Percentiles rank a stretch among this genome's conserved stretches.
These are phyloP conservation scores for Andinoacara biseriatus DNA, from an alignment of 2,113 vertebrate species.

Conservation along the genomic window DNA sequence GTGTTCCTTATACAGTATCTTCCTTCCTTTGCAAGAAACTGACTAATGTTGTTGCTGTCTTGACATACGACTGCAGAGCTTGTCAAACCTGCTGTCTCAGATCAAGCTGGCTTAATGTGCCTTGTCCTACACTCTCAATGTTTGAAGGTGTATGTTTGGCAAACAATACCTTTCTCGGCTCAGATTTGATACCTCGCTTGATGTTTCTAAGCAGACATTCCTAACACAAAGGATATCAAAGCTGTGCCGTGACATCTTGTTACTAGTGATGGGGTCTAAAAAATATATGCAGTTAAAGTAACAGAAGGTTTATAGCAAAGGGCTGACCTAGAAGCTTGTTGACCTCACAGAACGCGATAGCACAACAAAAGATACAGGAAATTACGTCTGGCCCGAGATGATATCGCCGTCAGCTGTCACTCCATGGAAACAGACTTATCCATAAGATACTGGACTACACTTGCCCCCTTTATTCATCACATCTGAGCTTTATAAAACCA, in stretches of 20 bases:
- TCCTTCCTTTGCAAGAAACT: not conserved
- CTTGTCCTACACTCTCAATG: conserved; percentile 23
- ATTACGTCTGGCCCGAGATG: not conserved
- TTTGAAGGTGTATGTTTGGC: conserved; percentile 25
- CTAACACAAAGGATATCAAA: conserved; percentile 38
- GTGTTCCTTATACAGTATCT: not conserved
- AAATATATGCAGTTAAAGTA: not conserved
- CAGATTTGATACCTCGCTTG: conserved; percentile 34
- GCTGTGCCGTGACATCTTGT: conserved; percentile 37
- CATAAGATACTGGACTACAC: not conserved
- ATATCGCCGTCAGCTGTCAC: conserved; percentile 29
- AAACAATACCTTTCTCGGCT: conserved; percentile 35
- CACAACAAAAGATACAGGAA: not conserved
- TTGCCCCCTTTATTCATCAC: conserved; percentile 8
- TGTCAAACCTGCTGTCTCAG: conserved; percentile 53
- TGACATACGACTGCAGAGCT: conserved; percentile 36
- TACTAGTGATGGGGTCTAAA: conserved; percentile 5
- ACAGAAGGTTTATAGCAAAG: not conserved
- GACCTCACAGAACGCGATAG: conserved; percentile 10
- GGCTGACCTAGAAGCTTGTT: not conserved
- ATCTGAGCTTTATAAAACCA: conserved; percentile 33
- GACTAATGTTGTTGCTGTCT: conserved; percentile 46
- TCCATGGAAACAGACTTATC: conserved; percentile 1
- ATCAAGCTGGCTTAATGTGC: conserved; percentile 47
- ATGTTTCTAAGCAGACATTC: conserved; percentile 28